A percentile compares a stretch with the other conserved stretches of the same genome.
Evolutionary conservation across 2,888 invertebrate species (phyloP).

Genomic region (Euspilapteryx auroguttella): DNA sequence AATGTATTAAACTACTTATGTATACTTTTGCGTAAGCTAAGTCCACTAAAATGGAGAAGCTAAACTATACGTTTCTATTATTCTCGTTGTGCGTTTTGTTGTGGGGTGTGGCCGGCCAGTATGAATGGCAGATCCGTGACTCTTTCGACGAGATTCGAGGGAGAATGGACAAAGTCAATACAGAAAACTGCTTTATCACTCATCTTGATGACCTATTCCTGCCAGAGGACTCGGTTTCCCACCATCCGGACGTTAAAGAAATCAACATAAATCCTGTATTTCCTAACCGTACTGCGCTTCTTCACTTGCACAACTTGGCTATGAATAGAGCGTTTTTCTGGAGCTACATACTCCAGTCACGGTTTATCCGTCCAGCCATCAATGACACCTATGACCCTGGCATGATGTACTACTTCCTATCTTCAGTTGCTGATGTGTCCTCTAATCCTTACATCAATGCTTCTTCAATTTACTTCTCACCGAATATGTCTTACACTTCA

Average conservation of each 20-base stretch:
- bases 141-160: conserved; percentile 86
- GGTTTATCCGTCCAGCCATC: conserved; percentile 86
- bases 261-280: conserved; percentile 93
- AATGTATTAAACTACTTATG: conserved; percentile 5
- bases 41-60: conserved; percentile 35
- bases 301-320: conserved; percentile 97
- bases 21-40: no score
- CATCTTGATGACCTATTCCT: conserved; percentile 83
- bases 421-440: conserved; percentile 93
- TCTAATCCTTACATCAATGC: conserved; percentile 91
- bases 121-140: conserved; percentile 91
- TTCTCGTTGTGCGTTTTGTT: conserved; percentile 38
- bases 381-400: conserved; percentile 95
- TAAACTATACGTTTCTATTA: conserved; percentile 25
- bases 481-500: conserved; percentile 91
- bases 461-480: conserved; percentile 91
- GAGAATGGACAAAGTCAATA: conserved; percentile 79
- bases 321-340: conserved; percentile 93
- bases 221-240: conserved; percentile 84
- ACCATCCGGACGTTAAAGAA: conserved; percentile 90
- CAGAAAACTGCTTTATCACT: conserved; percentile 88
- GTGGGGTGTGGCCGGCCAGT: conserved; percentile 78
- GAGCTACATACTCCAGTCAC: conserved; percentile 90
- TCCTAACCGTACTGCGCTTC: conserved; percentile 89
- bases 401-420: conserved; percentile 96